These are phyloP conservation scores for Sesamia inferens DNA, from an alignment of 2,888 invertebrate genomes.

Conservation along the genomic window DNA sequence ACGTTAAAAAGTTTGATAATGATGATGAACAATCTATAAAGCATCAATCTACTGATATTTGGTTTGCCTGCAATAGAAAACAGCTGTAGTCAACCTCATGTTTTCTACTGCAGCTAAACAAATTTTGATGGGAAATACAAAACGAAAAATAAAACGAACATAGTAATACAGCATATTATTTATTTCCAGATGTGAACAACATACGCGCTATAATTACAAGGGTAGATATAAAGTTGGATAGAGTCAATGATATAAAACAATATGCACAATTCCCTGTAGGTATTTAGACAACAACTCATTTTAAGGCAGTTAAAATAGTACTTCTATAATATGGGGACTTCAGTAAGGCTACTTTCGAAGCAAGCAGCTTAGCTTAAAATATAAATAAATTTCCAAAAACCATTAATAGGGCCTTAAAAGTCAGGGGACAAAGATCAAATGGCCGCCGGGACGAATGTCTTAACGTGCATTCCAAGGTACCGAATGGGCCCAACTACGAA, in stretches of 20 bases:
- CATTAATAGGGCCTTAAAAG: too few relatives aligned
- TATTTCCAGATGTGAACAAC: slow-evolving; percentile 76
- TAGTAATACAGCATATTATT: slow-evolving; percentile 75
- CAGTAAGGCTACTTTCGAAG: slow-evolving; percentile 42
- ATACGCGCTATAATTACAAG: slow-evolving; percentile 75
- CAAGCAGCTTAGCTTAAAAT: slow-evolving; percentile 27
- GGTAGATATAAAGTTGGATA: slow-evolving; percentile 73
- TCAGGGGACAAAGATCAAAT: too few relatives aligned
- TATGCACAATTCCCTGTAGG: slow-evolving; percentile 84
- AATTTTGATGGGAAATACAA: not conserved
- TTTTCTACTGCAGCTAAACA: not conserved
- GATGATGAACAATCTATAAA: too few relatives aligned
- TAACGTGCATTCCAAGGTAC: not conserved
- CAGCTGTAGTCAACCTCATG: too few relatives aligned
- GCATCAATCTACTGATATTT: not conserved
- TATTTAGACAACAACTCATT: slow-evolving; percentile 78
- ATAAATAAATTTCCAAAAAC: not conserved
- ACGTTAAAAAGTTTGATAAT: too few relatives aligned
- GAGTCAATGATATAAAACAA: slow-evolving; percentile 75
- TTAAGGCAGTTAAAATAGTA: slow-evolving; percentile 68
- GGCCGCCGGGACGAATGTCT: not conserved
- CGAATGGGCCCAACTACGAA: too few relatives aligned
- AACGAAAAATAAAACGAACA: slow-evolving; percentile 56
- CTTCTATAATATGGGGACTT: slow-evolving; percentile 51
- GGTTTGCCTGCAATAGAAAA: too few relatives aligned